Conservation (phyloP, 2,888 invertebrate genomes). For the Mimas tiliae region DNA sequence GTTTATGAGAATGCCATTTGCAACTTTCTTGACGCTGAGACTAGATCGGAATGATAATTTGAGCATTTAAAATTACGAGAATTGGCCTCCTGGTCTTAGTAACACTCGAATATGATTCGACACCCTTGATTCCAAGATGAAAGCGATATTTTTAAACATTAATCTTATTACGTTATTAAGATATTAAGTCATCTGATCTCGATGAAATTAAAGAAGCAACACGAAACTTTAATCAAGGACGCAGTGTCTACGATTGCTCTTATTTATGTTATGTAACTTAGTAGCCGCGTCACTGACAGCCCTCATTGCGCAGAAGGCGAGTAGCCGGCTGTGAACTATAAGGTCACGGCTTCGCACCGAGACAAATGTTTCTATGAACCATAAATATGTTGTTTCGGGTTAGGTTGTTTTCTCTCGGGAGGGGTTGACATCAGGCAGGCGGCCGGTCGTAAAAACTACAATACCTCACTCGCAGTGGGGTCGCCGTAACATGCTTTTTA, state of each 20-base stretch:
- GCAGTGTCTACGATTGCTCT: background rate
- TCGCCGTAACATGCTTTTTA: too few relatives aligned
- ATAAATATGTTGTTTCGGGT: too few relatives aligned
- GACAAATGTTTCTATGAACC: too few relatives aligned
- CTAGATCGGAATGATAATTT: background rate
- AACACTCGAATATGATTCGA: background rate
- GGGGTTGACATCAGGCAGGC: too few relatives aligned
- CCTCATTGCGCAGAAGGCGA: too few relatives aligned
- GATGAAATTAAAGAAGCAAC: background rate
- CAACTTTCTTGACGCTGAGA: too few relatives aligned
- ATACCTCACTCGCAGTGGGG: too few relatives aligned
- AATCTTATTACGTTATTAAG: background rate
- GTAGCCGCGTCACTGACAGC: too few relatives aligned
- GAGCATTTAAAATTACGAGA: background rate
- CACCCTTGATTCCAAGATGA: background rate
- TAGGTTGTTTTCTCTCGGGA: too few relatives aligned
- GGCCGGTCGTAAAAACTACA: too few relatives aligned
- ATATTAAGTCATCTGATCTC: conserved; percentile 3
- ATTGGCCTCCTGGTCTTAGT: background rate
- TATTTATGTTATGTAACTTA: background rate
- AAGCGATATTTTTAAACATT: background rate
- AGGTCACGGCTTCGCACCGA: background rate
- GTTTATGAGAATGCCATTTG: too few relatives aligned
- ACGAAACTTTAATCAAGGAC: conserved; percentile 7
- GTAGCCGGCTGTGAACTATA: background rate